Evolutionary conservation across 2,113 vertebrate species (phyloP).

Genomic region (Ia io): DNA sequence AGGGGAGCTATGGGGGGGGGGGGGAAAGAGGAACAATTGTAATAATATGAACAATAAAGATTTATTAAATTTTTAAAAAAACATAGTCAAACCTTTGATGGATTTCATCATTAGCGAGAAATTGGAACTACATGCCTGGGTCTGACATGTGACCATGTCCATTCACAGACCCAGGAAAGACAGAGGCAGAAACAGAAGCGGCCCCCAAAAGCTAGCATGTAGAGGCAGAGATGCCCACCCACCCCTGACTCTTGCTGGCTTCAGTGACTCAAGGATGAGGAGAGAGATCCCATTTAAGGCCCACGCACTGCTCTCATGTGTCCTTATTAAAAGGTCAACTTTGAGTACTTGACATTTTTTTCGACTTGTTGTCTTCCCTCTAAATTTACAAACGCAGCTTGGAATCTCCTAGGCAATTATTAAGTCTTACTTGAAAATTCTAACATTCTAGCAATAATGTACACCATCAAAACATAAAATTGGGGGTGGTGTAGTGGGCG

Average conservation of each 20-base stretch:
- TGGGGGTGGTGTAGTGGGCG: background rate
- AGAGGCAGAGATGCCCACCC: background rate
- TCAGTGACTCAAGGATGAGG: background rate
- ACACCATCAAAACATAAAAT: background rate
- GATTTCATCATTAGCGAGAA: constrained; percentile 14
- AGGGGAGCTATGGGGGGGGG: too few species aligned
- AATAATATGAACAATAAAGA: too few species aligned
- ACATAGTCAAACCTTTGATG: background rate
- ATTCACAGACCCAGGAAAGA: background rate
- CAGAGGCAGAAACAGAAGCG: background rate
- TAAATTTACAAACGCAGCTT: constrained; percentile 44
- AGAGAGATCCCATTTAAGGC: background rate
- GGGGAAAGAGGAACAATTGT: too few species aligned
- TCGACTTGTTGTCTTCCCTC: background rate
- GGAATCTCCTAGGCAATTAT: constrained; percentile 45
- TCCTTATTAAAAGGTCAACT: constrained; percentile 31
- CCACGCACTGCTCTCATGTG: background rate
- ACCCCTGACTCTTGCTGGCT: background rate
- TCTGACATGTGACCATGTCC: background rate
- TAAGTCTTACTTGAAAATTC: constrained; percentile 19
- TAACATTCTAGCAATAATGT: constrained; percentile 21
- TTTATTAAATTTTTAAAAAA: too few species aligned
- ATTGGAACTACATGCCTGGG: background rate
- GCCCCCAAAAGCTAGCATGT: background rate
- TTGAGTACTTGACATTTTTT: background rate